Evolutionary conservation across 2,797 vertebrate species (phyloP).

Genomic region (Periparus ater): DNA sequence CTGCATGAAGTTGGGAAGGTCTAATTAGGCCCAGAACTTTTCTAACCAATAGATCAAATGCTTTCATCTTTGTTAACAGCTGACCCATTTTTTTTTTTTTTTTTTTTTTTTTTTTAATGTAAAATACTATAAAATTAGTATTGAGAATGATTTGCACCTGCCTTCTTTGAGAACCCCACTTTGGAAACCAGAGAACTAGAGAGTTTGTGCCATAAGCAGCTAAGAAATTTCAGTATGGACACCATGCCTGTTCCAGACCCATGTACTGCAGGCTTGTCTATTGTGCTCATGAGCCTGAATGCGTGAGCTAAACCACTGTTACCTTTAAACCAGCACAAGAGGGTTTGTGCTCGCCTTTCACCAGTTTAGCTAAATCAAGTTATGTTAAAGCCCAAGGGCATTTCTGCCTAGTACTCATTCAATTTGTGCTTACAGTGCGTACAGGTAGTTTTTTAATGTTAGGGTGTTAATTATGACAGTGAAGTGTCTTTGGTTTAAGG

Average conservation of each 20-base stretch:
- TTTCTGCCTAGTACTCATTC: slow-evolving; percentile 11
- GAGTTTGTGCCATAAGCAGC: neutral
- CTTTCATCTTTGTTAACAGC: neutral
- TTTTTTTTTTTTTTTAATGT: neutral
- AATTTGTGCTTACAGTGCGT: neutral
- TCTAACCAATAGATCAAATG: neutral
- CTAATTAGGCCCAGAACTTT: neutral
- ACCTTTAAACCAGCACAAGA: neutral
- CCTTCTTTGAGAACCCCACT: neutral
- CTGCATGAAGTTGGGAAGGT: neutral
- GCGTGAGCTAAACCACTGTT: neutral
- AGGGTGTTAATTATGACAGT: slow-evolving; percentile 38
- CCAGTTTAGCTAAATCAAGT: slow-evolving; percentile 16
- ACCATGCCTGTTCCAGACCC: neutral
- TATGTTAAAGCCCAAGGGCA: neutral
- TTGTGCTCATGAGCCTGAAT: neutral
- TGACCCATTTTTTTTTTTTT: neutral
- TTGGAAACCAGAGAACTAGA: neutral
- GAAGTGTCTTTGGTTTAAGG: neutral
- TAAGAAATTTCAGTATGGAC: neutral
- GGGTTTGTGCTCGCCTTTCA: slow-evolving; percentile 1
- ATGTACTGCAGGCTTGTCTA: neutral
- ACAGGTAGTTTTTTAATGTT: slow-evolving; percentile 28
- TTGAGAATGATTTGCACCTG: neutral
- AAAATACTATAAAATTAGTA: neutral